Percentiles rank a stretch among this genome's conserved stretches.
Conservation (phyloP, 2,113 vertebrate genomes). For the Natator depressus region DNA sequence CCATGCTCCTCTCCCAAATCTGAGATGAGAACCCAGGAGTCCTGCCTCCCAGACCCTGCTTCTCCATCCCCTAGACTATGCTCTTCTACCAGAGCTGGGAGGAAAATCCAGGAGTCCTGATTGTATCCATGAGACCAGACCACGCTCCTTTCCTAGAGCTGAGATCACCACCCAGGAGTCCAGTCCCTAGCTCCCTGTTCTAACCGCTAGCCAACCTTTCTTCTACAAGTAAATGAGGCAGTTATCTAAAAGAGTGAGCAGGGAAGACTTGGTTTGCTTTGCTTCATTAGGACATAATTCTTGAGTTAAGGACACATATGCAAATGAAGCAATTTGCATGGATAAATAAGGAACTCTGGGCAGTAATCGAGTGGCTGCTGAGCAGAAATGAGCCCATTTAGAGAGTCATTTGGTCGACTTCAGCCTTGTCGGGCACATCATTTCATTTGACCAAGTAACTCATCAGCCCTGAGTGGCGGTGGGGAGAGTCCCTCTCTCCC, state of each 20-base stretch:
- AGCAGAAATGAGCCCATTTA: fast-evolving
- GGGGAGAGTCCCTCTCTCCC: neutral
- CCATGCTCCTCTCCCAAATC: neutral
- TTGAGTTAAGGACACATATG: neutral
- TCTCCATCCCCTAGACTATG: too few relatives aligned
- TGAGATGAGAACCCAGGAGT: neutral
- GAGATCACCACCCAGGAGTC: neutral
- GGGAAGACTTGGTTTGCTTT: neutral
- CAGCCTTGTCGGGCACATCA: neutral
- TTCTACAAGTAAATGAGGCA: neutral
- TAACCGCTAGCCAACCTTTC: neutral
- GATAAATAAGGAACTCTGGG: neutral
- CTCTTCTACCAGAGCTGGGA: too few relatives aligned
- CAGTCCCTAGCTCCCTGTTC: neutral
- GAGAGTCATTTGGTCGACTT: fast-evolving
- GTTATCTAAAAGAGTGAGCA: neutral
- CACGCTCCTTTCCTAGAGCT: neutral
- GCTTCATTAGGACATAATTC: neutral
- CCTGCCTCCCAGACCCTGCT: too few relatives aligned
- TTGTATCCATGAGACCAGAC: neutral
- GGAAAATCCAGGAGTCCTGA: too few relatives aligned
- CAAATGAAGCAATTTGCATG: neutral
- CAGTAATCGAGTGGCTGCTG: neutral
- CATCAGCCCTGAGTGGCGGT: fast-evolving
- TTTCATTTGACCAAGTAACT: neutral